A percentile compares a stretch with the other conserved stretches of the same genome.
Conservation (phyloP, 1,140 invertebrate genomes). For the Pseudomyrmex pallidus region DNA sequence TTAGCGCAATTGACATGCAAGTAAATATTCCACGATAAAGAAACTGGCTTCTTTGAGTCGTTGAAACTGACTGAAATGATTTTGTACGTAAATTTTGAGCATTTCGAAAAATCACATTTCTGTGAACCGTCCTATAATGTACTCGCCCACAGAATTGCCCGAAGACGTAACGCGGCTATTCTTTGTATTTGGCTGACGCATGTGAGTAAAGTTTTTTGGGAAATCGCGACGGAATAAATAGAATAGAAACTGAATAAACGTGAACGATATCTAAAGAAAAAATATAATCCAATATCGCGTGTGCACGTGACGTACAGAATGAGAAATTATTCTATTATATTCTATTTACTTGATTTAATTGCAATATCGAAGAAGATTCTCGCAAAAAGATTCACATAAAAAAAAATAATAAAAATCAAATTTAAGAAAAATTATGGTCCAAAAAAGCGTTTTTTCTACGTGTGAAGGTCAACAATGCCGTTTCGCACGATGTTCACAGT, state of each 20-base stretch:
- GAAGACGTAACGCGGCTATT: conserved; percentile 14
- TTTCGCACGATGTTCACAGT: not conserved
- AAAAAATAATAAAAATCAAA: not conserved
- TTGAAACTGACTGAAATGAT: not conserved
- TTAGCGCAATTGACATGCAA: not conserved
- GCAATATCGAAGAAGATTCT: no score
- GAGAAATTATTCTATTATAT: no score
- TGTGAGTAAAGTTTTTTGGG: not conserved
- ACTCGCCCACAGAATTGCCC: not conserved
- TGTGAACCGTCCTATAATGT: not conserved
- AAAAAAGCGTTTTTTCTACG: not conserved
- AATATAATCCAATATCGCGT: conserved; percentile 26
- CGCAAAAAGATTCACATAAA: not conserved
- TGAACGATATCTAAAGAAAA: not conserved
- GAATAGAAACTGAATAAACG: not conserved
- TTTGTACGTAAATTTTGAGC: conserved; percentile 11
- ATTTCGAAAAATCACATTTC: not conserved
- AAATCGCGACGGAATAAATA: conserved; percentile 24
- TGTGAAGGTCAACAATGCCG: not conserved
- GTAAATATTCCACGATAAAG: not conserved
- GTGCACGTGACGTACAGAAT: no score
- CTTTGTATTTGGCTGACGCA: not conserved
- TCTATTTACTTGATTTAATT: no score
- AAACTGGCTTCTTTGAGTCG: not conserved
- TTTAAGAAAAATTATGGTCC: no score